Evolutionary conservation across 1,140 invertebrate genomes (phyloP), one percentile per base, ranked within the genome.

Genomic region (Cydia pomonella): DNA sequence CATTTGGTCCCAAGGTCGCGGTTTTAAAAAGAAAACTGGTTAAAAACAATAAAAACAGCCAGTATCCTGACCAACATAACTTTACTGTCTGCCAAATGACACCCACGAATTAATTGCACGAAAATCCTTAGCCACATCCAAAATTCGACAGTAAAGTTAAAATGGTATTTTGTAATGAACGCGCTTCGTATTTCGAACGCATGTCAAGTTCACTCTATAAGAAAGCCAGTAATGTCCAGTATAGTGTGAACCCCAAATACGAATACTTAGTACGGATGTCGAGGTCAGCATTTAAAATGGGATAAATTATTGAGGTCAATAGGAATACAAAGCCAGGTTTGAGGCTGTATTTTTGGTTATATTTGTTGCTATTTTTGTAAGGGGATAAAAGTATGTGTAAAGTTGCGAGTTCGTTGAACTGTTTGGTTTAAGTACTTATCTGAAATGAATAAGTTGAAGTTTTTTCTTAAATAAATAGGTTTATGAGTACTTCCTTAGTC

Each of bases 1-100:
- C 29, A 69, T 16, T 69, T 69, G 64, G 64, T 33, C 16, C 29
- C 64, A 69, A 69, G 64, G 64, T 18, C 64, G 64, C 18, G 64
- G 64, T 69, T 69, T 69, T 69, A 69, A 69, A 41, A 69, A 69
- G 16, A 69, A 69, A 69, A 69, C 27, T 33, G 29, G 64, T 69
- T 69, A 33, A 69, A 66, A 69, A 41, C 64, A 69, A n/a, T 69
- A 33, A 69, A 66, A 69, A 41, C 64, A 69, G 33, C 64, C 64
- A 69, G 64, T 38, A 66, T 66, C n/a, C 29, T 59, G 7, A 69
- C 64, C 16, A 69, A 69, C 33, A 25, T 69, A 69, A 12, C 27
- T 33, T 33, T 33, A 18, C 27, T 18, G 18, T n/a, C n/a, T n/a
- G 6, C 16, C 27, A 69, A 69, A 69, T 29, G 21, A 5, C 16